A percentile compares a stretch with the other conserved stretches of the same genome.
phyloP scores from a whole-genome alignment of 2,113 vertebrate genomes.

The Callochromis pleurospilus region DNA sequence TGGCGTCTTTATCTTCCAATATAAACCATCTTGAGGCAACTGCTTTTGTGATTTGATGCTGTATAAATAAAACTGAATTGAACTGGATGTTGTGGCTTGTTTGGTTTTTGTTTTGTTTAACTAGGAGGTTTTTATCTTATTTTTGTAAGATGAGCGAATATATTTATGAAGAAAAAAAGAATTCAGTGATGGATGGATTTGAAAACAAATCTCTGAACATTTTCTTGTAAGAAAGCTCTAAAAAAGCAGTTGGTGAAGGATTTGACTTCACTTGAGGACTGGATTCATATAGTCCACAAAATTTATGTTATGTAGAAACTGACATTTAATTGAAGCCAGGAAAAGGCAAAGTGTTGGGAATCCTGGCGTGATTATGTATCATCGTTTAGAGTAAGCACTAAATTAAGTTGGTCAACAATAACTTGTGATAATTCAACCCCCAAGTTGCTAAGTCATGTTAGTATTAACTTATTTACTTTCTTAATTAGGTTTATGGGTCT shows the following conservation, averaged over 20 bases:
- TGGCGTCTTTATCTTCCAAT: neutral
- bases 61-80: neutral
- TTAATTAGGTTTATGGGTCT: neutral
- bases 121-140: neutral
- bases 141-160: neutral
- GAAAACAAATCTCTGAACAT: neutral
- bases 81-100: neutral
- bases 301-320: neutral
- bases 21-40: neutral
- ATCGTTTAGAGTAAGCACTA: neutral
- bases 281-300: neutral
- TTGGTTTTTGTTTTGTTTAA: neutral
- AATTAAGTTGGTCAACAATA: neutral
- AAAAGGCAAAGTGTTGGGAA: neutral
- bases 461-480: neutral
- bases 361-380: neutral
- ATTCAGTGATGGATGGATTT: neutral
- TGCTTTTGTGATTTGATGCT: neutral
- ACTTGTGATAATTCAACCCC: neutral
- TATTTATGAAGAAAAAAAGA: neutral
- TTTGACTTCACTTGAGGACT: fast-evolving
- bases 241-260: neutral
- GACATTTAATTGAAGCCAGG: neutral
- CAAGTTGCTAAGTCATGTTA: neutral
- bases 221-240: neutral